Base-by-base conservation (phyloP, 2,888 invertebrate species). In the Serrognathus titanus region DNA sequence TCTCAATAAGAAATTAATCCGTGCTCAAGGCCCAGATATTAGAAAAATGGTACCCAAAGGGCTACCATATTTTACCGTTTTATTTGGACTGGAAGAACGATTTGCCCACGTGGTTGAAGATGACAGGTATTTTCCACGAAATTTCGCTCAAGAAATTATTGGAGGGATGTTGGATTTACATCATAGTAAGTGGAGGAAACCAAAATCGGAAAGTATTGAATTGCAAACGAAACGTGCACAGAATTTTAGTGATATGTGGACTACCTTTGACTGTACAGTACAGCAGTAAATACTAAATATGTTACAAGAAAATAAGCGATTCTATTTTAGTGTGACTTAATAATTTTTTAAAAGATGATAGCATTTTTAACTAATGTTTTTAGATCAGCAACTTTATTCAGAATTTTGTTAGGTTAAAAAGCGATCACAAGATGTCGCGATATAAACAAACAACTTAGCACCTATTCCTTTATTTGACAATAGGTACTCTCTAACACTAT, bases 91-190 rank as follows among this genome's bases (percentile, higher is more conserved):
- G 80, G 86, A 90, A 43, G 85, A 88, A 51, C 98, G 98, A 1
- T 98, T 90, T 80, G 98, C 96, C 47, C 98, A 99, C 79, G 92
- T 98, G 0, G 94, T 99, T 69, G 98, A 99, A 79, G 93, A 98
- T 76, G 92, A 94, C 72, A 82, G 86, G 54, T 75, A 85, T 39
- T 98, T 98, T 77, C 93, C 96, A 0, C 78, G 75, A 51, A 90
- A 90, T 77, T 99, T 97, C 83, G 98, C 94, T 4, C 90, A 92
- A 81, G 96, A 97, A 86, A 89, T 97, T 11, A 88, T 99, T 71
- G 97, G 93, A 13, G 97, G 97, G 1, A 93, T 99, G 84, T 76
- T 98, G 64, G 94, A 97, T 73, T 79, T 96, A 57, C 90, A 95
- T 71, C 89, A 91, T 58, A 83, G 82, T 53, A 75, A 86, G 58